Percentiles rank a stretch among this genome's conserved stretches.
Evolutionary conservation across 2,888 invertebrate genomes (phyloP).

Genomic region (Litoditis marina): DNA sequence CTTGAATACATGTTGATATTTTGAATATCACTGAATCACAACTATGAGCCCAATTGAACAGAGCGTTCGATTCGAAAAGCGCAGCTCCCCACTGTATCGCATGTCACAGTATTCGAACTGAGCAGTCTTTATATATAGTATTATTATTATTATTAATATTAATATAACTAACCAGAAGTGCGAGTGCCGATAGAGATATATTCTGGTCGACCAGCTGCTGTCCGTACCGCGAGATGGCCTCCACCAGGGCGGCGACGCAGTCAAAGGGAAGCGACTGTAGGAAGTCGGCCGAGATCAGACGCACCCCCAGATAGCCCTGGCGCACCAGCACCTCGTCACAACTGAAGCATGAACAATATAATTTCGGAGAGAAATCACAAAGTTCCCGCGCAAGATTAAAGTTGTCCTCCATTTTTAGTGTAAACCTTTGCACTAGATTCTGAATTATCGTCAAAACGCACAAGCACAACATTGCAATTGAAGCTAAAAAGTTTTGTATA

Average conservation of each 20-base stretch:
- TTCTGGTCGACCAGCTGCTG: constrained; percentile 93
- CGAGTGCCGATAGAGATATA: constrained; percentile 92
- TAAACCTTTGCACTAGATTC: no score
- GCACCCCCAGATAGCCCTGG: constrained; percentile 88
- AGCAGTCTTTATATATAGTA: no score
- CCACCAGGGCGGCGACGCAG: constrained; percentile 72
- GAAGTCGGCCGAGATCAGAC: constrained; percentile 87
- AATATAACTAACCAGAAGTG: constrained; percentile 70
- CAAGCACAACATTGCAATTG: background rate
- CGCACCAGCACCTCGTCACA: constrained; percentile 29
- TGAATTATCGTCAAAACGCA: no score
- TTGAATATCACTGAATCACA: no score
- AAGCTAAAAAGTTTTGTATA: background rate
- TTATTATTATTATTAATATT: background rate
- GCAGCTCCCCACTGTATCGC: no score
- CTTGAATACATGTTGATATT: no score
- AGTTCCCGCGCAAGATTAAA: no score
- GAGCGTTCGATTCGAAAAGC: no score
- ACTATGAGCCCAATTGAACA: no score
- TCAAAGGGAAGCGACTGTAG: constrained; percentile 85
- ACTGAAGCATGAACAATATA: constrained; percentile 73
- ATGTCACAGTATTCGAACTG: no score
- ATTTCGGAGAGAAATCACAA: background rate
- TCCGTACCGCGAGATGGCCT: constrained; percentile 91
- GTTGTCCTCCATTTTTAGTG: no score